Percentiles rank a stretch among this genome's conserved stretches.
phyloP scores from a whole-genome alignment of 2,797 vertebrate genomes.

The Urophycis tenuis region DNA sequence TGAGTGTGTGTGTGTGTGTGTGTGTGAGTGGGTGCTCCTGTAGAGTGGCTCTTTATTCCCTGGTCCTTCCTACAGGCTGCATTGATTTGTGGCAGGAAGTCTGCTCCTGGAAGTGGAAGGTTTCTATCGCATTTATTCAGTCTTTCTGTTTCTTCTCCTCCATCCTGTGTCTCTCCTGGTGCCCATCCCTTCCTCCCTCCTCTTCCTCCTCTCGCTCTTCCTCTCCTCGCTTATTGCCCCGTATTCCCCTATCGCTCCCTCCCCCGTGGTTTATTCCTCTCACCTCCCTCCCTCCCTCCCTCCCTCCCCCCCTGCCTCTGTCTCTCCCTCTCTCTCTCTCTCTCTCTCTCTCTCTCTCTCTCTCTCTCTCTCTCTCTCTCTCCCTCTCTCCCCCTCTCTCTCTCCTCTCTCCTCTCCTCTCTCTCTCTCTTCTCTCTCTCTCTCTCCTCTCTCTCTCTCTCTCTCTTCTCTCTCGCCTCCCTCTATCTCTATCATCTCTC shows the following conservation, averaged over 20 bases:
- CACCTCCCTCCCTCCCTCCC: no score
- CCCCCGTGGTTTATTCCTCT: no score
- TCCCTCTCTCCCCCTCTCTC: neutral
- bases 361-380: neutral
- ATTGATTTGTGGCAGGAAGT: slow-evolving; percentile 63
- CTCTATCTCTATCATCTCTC: slow-evolving; percentile 3
- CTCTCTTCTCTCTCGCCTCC: neutral
- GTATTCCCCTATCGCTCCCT: no score
- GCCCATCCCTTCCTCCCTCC: slow-evolving; percentile 28
- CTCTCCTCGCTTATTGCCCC: no score
- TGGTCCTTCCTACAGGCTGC: slow-evolving; percentile 49
- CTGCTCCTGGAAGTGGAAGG: slow-evolving; percentile 56
- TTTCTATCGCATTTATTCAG: slow-evolving; percentile 51
- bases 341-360: neutral
- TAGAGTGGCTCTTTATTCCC: slow-evolving; percentile 46
- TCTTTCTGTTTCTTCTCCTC: slow-evolving; percentile 15
- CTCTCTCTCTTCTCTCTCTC: no score
- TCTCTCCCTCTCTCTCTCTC: slow-evolving; percentile 18
- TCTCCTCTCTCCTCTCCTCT: no score
- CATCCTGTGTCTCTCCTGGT: neutral
- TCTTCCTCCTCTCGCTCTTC: no score
- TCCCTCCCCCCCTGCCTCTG: neutral
- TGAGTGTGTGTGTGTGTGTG: neutral
- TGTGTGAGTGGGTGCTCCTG: slow-evolving; percentile 45
- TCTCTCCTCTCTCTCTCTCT: neutral